Percentiles rank a stretch among this genome's conserved stretches.
Evolutionary conservation across 2,113 vertebrate species (phyloP).

Genomic region (Eupsittula cactorum): DNA sequence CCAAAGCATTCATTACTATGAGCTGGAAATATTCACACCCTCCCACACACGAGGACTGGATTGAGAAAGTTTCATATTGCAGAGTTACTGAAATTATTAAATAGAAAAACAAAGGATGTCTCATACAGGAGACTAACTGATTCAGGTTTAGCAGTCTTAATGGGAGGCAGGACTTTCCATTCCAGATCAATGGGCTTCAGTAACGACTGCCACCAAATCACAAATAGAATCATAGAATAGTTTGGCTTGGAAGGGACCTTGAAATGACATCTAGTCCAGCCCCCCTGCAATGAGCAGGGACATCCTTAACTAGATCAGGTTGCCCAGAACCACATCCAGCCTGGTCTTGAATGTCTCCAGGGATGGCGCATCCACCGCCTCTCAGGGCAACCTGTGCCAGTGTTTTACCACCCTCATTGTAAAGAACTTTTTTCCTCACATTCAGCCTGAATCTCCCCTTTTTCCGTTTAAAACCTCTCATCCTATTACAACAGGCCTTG

Average conservation of each 20-base stretch:
- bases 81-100: constrained; percentile 58
- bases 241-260: not conserved
- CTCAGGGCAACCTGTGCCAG: not conserved
- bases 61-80: constrained; percentile 51
- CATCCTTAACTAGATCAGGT: not conserved
- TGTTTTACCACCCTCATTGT: not conserved
- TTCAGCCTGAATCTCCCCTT: not conserved
- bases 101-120: constrained; percentile 48
- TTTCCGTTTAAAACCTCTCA: not conserved
- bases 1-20: constrained; percentile 52
- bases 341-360: not conserved
- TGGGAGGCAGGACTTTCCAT: not conserved
- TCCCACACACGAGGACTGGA: constrained; percentile 50
- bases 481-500: not conserved
- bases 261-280: not conserved
- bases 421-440: not conserved
- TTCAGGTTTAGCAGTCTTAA: not conserved
- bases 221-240: not conserved
- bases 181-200: not conserved
- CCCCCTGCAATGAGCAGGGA: not conserved
- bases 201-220: not conserved
- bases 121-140: not conserved
- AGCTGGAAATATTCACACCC: constrained; percentile 65
- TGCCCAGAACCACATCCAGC: not conserved
- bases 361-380: not conserved